phyloP scores from a whole-genome alignment of 2,797 vertebrate genomes.

The Orientallactaga sibirica region DNA sequence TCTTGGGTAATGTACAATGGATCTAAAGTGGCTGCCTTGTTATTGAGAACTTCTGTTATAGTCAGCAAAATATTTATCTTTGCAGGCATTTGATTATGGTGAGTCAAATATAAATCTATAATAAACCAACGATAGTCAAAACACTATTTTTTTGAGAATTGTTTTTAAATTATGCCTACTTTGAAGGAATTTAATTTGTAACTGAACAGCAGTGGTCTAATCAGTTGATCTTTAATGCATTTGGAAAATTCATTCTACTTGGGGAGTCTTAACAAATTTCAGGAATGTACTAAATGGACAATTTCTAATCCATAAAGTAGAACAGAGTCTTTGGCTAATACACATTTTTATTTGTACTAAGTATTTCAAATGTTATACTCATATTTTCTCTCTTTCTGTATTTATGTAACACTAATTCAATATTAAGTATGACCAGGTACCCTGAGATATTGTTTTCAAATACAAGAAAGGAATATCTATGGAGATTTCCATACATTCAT shows the following conservation, averaged over 20 bases:
- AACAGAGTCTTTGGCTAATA: neutral
- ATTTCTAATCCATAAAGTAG: neutral
- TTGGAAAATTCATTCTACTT: slow-evolving; percentile 5
- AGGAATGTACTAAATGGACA: neutral
- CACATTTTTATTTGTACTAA: neutral
- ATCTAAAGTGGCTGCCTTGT: slow-evolving; percentile 66
- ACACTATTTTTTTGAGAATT: neutral
- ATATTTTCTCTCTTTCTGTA: neutral
- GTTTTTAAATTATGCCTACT: neutral
- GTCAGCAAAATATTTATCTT: slow-evolving; percentile 38
- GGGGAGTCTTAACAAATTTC: neutral
- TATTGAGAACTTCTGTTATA: slow-evolving; percentile 57
- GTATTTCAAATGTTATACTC: neutral
- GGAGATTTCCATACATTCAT: neutral
- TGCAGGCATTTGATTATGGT: slow-evolving; percentile 46
- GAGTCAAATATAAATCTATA: slow-evolving; percentile 31
- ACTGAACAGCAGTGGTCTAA: neutral
- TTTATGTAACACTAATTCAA: neutral
- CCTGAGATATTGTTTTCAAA: neutral
- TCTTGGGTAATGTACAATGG: slow-evolving; percentile 45
- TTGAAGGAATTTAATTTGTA: slow-evolving; percentile 39
- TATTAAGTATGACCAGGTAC: neutral
- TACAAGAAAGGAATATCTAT: neutral
- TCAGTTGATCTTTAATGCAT: neutral
- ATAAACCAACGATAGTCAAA: neutral